Conservation (phyloP, 2,797 vertebrate species). For the Pteronotus mesoamericanus region DNA sequence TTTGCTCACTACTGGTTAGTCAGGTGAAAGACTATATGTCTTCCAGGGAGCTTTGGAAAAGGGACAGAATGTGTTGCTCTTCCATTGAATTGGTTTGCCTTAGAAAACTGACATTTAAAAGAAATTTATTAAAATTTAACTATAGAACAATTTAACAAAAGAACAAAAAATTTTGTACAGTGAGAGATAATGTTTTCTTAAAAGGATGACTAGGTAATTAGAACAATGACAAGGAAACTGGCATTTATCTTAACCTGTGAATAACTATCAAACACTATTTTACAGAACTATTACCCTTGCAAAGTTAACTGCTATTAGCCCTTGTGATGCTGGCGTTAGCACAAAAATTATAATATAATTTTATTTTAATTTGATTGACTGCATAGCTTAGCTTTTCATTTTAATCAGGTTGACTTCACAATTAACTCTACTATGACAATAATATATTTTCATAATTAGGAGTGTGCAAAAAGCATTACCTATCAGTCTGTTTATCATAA, state of each 20-base stretch:
- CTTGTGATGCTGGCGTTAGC: not conserved
- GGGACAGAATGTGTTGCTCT: not conserved
- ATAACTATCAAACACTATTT: not conserved
- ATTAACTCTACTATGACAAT: slow-evolving; percentile 18
- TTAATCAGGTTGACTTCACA: not conserved
- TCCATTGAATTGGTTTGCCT: not conserved
- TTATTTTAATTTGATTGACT: slow-evolving; percentile 10
- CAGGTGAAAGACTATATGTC: not conserved
- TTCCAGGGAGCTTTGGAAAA: not conserved
- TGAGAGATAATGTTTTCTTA: not conserved
- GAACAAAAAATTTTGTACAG: not conserved
- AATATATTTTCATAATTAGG: slow-evolving; percentile 28
- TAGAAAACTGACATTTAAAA: slow-evolving; percentile 24
- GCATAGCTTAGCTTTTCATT: slow-evolving; percentile 25
- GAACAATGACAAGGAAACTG: not conserved
- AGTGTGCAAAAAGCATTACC: not conserved
- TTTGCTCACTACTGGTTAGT: not conserved
- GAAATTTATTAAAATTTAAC: not conserved
- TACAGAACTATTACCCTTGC: not conserved
- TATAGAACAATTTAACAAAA: not conserved
- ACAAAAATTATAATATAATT: not conserved
- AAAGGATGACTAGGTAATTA: not conserved
- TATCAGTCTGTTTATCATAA: not conserved
- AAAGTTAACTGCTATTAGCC: not conserved
- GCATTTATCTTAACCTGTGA: not conserved